Evolutionary conservation across 2,113 vertebrate species (phyloP), one percentile per base, ranked within the genome.

Genomic region (Asarcornis scutulata): DNA sequence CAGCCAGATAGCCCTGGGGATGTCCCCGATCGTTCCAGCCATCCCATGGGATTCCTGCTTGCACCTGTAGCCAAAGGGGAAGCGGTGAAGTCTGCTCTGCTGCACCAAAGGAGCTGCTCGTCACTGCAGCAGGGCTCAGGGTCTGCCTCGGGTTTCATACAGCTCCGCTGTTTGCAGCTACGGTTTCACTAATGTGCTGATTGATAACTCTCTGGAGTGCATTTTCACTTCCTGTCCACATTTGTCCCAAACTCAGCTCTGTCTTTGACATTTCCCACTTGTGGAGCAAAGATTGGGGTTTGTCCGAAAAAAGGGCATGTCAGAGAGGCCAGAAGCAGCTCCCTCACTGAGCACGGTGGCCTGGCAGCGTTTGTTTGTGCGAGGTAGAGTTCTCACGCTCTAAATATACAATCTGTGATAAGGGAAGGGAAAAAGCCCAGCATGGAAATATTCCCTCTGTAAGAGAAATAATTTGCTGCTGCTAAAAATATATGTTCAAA

Each of bases 311-410:
- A 59, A 81, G 93, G 96, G 86, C 83, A 74, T 12, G 1, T 77
- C 34, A 2, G 34, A 15, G 80, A 63, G 83, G 62, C 83, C 96
- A 73, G 75, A n/a, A 73, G 69, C 4, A 0, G 60, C n/a, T 93
- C 92, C 73, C 55, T 42, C 5, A 4, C 76, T 17, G 87, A 87
- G 69, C 86, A 66, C 2, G 1, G 85, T 31, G 82, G 69, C 95
- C 90, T 97, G 95, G 96, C 94, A 95, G 82, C 8, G 1, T 36
- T 81, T 94, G 86, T 76, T 91, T 91, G 88, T 60, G 63, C 4
- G 95, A 96, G 91, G 96, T 95, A 96, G 44, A 92, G 95, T 97
- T 97, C 97, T 97, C 97, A 97, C 96, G 97, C 97, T 97, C 96
- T 97, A 97, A 97, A 97, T 97, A 97, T 95, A 91, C 96, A 83